Evolutionary conservation across 2,113 vertebrate genomes (phyloP).

Genomic region (Herpetotheres cachinnans): DNA sequence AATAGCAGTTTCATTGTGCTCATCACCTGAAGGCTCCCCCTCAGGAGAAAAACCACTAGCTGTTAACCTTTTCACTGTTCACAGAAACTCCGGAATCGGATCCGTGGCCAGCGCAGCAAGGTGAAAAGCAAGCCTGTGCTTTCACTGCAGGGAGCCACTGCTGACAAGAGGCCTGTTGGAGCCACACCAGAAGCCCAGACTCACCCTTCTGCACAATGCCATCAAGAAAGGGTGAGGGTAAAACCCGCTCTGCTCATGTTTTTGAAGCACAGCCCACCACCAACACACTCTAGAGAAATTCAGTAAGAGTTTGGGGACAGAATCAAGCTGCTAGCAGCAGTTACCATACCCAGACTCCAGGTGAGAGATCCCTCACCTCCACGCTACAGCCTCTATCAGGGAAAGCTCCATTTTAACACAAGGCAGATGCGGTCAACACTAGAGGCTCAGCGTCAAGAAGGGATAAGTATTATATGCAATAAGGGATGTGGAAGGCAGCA

Average conservation of each 20-base stretch:
- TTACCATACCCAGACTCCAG: not conserved
- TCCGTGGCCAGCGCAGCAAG: not conserved
- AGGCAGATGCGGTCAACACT: rapidly evolving
- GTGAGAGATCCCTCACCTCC: not conserved
- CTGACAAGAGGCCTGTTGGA: not conserved
- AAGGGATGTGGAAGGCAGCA: not conserved
- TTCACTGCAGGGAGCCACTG: not conserved
- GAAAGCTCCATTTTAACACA: not conserved
- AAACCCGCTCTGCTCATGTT: not conserved
- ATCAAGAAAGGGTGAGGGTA: not conserved
- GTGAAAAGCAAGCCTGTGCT: not conserved
- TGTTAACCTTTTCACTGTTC: not conserved
- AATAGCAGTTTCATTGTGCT: not conserved
- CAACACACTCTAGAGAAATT: not conserved
- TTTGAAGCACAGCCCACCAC: not conserved
- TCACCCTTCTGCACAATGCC: not conserved
- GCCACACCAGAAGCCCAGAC: not conserved
- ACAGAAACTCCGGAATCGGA: rapidly evolving
- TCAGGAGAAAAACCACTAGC: not conserved
- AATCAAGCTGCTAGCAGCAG: not conserved
- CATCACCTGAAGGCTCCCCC: not conserved
- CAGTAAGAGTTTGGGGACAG: not conserved
- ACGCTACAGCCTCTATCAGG: not conserved
- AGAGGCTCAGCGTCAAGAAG: not conserved
- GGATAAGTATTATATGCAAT: not conserved